phyloP scores from a whole-genome alignment of 2,888 invertebrate species.

The Arctia plantaginis region DNA sequence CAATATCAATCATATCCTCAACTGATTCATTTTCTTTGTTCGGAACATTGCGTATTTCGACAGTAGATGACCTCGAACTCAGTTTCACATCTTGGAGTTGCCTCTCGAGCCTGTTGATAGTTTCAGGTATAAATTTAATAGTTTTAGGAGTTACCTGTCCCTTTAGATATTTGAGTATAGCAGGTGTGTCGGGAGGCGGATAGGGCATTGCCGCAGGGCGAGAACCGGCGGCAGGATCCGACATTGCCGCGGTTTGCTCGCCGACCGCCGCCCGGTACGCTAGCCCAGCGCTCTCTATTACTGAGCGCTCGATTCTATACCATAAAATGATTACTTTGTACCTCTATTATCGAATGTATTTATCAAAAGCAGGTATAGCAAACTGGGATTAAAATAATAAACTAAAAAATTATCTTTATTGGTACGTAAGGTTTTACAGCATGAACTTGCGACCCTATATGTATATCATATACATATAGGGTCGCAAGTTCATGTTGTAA shows the following conservation, averaged over 20 bases:
- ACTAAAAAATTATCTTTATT: background rate
- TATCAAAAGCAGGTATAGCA: slow-evolving; percentile 12
- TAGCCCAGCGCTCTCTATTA: slow-evolving; percentile 77
- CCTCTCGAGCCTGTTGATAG: no score
- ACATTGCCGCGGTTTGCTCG: slow-evolving; percentile 57
- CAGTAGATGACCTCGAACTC: no score
- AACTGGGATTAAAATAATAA: background rate
- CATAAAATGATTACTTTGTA: slow-evolving; percentile 1
- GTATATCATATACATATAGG: no score
- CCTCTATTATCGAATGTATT: background rate
- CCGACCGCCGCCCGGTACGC: slow-evolving; percentile 79
- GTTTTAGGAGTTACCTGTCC: slow-evolving; percentile 61
- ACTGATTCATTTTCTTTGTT: no score
- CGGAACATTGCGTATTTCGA: no score
- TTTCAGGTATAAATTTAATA: background rate
- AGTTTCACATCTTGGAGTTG: no score
- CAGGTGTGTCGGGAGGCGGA: slow-evolving; percentile 75
- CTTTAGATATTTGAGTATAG: slow-evolving; percentile 78
- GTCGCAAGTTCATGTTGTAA: no score
- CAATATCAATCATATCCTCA: no score
- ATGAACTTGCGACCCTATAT: background rate
- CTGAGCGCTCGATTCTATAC: slow-evolving; percentile 77
- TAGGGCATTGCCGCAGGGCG: slow-evolving; percentile 70
- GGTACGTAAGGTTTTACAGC: background rate
- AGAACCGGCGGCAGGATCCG: slow-evolving; percentile 53